A percentile compares a stretch with the other conserved stretches of the same genome.
These are phyloP conservation scores for Ailuropoda melanoleuca DNA, from an alignment of 2,113 vertebrate species.

Conservation along the genomic window DNA sequence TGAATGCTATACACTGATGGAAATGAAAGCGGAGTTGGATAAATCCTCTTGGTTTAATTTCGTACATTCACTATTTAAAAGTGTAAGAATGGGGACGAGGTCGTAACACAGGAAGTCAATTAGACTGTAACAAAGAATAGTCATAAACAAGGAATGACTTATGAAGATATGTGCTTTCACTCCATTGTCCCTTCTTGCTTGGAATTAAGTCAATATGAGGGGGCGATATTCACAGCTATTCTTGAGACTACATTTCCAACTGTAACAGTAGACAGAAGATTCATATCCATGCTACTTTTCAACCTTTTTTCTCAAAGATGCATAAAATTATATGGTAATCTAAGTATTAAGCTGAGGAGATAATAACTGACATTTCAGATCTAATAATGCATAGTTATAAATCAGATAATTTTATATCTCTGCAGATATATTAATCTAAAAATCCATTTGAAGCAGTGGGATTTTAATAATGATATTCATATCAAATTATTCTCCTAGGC, in stretches of 20 bases:
- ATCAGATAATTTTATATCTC: slow-evolving; percentile 80
- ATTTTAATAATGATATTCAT: slow-evolving; percentile 81
- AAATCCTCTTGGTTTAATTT: slow-evolving; percentile 42
- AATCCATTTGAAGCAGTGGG: slow-evolving; percentile 61
- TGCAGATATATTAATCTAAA: slow-evolving; percentile 81
- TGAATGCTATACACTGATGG: not conserved
- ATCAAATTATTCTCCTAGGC: slow-evolving; percentile 73
- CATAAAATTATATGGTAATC: slow-evolving; percentile 76
- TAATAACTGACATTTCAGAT: slow-evolving; percentile 81
- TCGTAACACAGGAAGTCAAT: not conserved
- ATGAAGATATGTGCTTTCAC: slow-evolving; percentile 49
- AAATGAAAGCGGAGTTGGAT: not conserved
- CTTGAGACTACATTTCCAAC: slow-evolving; percentile 44
- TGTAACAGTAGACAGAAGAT: slow-evolving; percentile 56
- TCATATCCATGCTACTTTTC: slow-evolving; percentile 66
- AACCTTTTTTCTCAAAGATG: slow-evolving; percentile 69
- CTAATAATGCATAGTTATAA: slow-evolving; percentile 77
- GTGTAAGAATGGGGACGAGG: not conserved
- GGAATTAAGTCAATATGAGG: slow-evolving; percentile 46
- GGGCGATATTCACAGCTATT: slow-evolving; percentile 21
- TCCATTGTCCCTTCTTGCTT: slow-evolving; percentile 61
- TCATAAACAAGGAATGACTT: slow-evolving; percentile 64
- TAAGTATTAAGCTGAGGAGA: slow-evolving; percentile 73
- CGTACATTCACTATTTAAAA: not conserved
- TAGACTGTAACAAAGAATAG: not conserved